A percentile compares a stretch with the other conserved stretches of the same genome.
Evolutionary conservation across 2,113 vertebrate species (phyloP).

Genomic region (Eulemur rufifrons): DNA sequence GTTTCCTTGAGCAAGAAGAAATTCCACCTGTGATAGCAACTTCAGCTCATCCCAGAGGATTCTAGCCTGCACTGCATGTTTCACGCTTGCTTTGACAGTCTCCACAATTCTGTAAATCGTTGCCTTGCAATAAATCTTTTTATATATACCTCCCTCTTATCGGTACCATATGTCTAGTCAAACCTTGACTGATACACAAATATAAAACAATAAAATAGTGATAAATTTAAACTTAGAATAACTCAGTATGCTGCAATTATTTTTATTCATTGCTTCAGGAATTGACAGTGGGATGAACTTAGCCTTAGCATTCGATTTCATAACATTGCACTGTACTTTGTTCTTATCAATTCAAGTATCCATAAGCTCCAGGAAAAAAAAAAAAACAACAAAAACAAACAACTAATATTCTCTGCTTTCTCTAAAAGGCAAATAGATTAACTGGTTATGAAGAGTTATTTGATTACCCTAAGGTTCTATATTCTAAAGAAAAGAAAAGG

Average conservation of each 20-base stretch:
- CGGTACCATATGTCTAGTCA: neutral
- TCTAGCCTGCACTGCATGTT: neutral
- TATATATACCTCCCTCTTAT: neutral
- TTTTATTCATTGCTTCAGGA: neutral
- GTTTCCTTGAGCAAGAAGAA: neutral
- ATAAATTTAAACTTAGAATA: neutral
- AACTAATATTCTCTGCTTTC: neutral
- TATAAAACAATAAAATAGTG: neutral
- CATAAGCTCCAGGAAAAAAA: neutral
- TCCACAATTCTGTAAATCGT: neutral
- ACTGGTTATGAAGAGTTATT: neutral
- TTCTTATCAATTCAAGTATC: neutral
- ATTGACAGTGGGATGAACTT: neutral
- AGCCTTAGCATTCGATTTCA: neutral
- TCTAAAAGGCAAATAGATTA: neutral
- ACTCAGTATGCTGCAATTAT: neutral
- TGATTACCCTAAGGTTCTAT: neutral
- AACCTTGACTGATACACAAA: neutral
- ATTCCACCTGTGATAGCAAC: neutral
- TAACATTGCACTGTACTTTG: neutral
- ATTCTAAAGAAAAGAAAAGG: neutral
- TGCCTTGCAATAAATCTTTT: neutral
- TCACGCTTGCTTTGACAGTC: neutral
- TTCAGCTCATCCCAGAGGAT: neutral
- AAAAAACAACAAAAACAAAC: neutral